Percentiles rank a stretch among this genome's conserved stretches.
These are phyloP conservation scores for Pangasianodon gigas DNA, from an alignment of 2,113 vertebrate species.

Conservation along the genomic window DNA sequence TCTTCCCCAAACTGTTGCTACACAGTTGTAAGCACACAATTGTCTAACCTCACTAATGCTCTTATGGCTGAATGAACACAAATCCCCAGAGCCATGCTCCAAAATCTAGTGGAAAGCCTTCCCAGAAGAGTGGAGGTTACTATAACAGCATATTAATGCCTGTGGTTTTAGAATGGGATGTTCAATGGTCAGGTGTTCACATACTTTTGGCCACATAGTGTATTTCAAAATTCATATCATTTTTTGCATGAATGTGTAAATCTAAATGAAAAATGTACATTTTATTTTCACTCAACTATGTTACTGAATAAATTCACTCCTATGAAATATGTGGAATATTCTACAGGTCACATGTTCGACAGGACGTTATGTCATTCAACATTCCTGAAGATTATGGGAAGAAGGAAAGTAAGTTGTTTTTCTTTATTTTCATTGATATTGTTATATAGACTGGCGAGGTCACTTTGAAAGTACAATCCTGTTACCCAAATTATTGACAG, in stretches of 20 bases:
- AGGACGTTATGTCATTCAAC: not conserved
- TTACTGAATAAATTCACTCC: not conserved
- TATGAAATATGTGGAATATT: not conserved
- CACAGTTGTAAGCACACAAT: not conserved
- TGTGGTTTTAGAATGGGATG: not conserved
- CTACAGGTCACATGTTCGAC: not conserved
- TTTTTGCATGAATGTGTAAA: not conserved
- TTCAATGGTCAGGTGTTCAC: not conserved
- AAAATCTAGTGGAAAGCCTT: not conserved
- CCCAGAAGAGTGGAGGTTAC: not conserved
- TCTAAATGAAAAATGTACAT: not conserved
- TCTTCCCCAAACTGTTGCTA: not conserved
- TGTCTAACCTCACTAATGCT: not conserved
- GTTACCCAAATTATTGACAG: not conserved
- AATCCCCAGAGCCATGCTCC: not conserved
- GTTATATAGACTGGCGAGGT: not conserved
- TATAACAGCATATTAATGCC: not conserved
- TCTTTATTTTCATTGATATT: not conserved
- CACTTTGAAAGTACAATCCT: not conserved
- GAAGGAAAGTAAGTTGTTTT: not conserved
- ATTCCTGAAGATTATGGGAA: not conserved
- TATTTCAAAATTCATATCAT: not conserved
- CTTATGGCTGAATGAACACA: not conserved
- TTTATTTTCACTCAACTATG: not conserved
- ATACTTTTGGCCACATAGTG: not conserved